A percentile compares a stretch with the other conserved stretches of the same genome.
These are phyloP conservation scores for Turnix velox DNA, from an alignment of 2,113 vertebrate genomes.

Conservation along the genomic window DNA sequence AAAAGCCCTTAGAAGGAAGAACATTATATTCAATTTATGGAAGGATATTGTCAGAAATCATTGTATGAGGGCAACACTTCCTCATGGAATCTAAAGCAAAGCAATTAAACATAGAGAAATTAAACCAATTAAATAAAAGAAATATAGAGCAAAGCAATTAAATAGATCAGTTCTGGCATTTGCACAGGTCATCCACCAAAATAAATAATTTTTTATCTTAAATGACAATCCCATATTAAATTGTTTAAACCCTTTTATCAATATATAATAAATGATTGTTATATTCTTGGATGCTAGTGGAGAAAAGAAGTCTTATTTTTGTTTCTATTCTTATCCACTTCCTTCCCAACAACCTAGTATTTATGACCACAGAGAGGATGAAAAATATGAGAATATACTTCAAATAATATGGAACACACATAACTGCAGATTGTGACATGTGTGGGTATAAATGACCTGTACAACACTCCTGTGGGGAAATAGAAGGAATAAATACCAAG, in stretches of 20 bases:
- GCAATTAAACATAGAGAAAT: too few relatives aligned
- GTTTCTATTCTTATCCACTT: accelerated
- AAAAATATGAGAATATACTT: not conserved
- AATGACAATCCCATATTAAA: not conserved
- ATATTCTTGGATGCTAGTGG: not conserved
- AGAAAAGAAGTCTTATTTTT: not conserved
- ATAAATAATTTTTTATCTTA: not conserved
- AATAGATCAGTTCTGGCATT: not conserved
- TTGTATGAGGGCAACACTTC: not conserved
- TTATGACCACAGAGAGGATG: not conserved
- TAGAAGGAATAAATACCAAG: not conserved
- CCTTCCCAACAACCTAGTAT: not conserved
- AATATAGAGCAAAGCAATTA: not conserved
- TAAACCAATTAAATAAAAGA: too few relatives aligned
- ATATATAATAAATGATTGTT: not conserved
- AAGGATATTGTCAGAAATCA: not conserved
- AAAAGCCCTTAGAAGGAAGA: not conserved
- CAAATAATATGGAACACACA: not conserved
- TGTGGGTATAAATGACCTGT: not conserved
- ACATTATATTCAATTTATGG: not conserved
- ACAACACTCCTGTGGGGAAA: not conserved
- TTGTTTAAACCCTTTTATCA: not conserved
- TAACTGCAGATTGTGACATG: not conserved
- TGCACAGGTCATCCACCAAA: not conserved
- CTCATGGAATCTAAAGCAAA: not conserved